Base-by-base conservation (phyloP, 2,888 invertebrate genomes). In the Nomada goodeniana region DNA sequence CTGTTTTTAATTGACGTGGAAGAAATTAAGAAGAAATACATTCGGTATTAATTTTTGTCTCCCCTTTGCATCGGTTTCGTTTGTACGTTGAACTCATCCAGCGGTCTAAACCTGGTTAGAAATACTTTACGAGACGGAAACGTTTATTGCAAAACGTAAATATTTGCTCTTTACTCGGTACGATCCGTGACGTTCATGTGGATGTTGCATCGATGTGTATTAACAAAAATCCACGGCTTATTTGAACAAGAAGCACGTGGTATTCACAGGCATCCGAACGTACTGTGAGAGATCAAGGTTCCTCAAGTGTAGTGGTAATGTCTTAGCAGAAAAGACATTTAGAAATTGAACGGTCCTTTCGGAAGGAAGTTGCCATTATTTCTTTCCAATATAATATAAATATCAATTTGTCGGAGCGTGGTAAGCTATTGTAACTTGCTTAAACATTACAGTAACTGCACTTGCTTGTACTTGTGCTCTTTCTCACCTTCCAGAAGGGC, bases 131-230 rank as follows among this genome's bases (percentile, higher is more conserved):
- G n/a, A 55, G 20, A 20, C 11, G 13, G 18, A 50, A 77, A 47
- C 36, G 29, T 57, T 44, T 53, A 20, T 55, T 20, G 26, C 23
- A 64, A 50, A 61, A 55, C 47, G 80, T 65, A 78, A 87, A 87
- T 79, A 87, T 88, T 86, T 84, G 73, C 26, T n/a, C 42, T 80
- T 70, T 29, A 42, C 59, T 65, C 57, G 47, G 44, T 63, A 29
- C 20, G 67, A 76, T 67, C 53, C 26, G 74, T 69, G 63, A 44
- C 63, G 61, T 57, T 63, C 23, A 47, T 11, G 20, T 36, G 36
- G 53, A 29, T 47, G 7, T 23, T 44, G 60, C 53, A 53, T 10
- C 57, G 68, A 76, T 53, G 75, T 67, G 68, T 61, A 67, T 81
- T 26, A 42, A 72, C 53, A 57, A 79, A 84, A 80, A 77, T 83